phyloP scores from a whole-genome alignment of 2,888 invertebrate species.

The Latrodectus hesperus region DNA sequence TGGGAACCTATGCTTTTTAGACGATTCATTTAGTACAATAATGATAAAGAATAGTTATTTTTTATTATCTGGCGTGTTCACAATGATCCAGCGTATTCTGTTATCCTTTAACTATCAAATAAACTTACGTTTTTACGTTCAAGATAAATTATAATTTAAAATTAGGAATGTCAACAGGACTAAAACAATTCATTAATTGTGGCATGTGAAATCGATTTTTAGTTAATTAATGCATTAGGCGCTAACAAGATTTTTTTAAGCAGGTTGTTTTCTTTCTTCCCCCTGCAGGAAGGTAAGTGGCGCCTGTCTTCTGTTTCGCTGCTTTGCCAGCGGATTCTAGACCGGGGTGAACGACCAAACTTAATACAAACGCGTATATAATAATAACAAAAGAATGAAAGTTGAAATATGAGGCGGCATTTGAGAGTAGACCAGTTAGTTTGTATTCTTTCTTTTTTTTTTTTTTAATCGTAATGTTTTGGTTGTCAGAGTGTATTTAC shows the following conservation, averaged over 20 bases:
- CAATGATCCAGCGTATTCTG: too few relatives aligned
- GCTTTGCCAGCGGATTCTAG: conserved; percentile 40
- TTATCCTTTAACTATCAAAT: too few relatives aligned
- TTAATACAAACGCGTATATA: conserved; percentile 21
- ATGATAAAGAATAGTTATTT: too few relatives aligned
- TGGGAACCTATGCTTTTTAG: too few relatives aligned
- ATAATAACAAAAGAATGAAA: conserved; percentile 37
- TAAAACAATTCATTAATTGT: background rate
- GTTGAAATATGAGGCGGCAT: background rate
- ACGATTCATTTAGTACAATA: too few relatives aligned
- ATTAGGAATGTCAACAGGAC: too few relatives aligned
- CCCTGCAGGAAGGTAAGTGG: conserved; percentile 7
- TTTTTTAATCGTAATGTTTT: background rate
- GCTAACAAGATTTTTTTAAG: too few relatives aligned
- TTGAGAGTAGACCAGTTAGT: background rate
- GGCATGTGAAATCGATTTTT: background rate
- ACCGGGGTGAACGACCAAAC: conserved; percentile 46
- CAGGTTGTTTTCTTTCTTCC: too few relatives aligned
- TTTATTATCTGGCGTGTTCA: too few relatives aligned
- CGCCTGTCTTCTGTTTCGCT: conserved; percentile 39
- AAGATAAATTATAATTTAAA: too few relatives aligned
- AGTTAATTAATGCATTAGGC: background rate
- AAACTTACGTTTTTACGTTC: too few relatives aligned
- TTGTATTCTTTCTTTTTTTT: conserved; percentile 10
- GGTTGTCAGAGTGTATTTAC: background rate